These are phyloP conservation scores for Dendrolimus kikuchii DNA, from an alignment of 1,140 invertebrate genomes.

Conservation along the genomic window DNA sequence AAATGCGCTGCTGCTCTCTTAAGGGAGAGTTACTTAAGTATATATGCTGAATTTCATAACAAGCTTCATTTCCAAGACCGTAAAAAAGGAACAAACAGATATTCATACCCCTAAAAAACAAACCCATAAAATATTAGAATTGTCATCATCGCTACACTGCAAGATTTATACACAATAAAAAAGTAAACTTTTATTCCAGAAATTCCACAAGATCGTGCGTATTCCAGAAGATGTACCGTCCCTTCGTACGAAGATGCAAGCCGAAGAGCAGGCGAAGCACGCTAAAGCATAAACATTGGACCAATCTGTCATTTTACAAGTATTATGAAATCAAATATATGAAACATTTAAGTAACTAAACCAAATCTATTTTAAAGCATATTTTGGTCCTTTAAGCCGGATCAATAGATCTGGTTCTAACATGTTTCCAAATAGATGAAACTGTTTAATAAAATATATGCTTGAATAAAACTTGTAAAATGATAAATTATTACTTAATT, in stretches of 20 bases:
- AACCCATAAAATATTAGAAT: too few relatives aligned
- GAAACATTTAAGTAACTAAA: background rate
- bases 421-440: background rate
- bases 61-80: too few relatives aligned
- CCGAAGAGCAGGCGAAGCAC: constrained; percentile 64
- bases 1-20: too few relatives aligned
- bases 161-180: too few relatives aligned
- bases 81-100: too few relatives aligned
- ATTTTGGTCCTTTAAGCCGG: too few relatives aligned
- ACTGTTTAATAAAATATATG: background rate
- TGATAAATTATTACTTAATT: constrained; percentile 14
- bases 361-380: background rate
- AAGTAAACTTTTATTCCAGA: constrained; percentile 69
- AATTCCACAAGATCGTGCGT: constrained; percentile 85
- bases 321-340: background rate
- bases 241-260: constrained; percentile 83
- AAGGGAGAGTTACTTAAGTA: too few relatives aligned
- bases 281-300: constrained; percentile 26
- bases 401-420: background rate
- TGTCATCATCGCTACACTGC: too few relatives aligned
- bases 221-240: constrained; percentile 86
- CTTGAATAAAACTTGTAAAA: background rate
- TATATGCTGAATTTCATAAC: too few relatives aligned
- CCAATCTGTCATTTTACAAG: constrained; percentile 1
- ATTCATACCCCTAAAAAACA: too few relatives aligned